Base-by-base conservation (phyloP, 2,113 vertebrate genomes). In the Taurulus bubalis region DNA sequence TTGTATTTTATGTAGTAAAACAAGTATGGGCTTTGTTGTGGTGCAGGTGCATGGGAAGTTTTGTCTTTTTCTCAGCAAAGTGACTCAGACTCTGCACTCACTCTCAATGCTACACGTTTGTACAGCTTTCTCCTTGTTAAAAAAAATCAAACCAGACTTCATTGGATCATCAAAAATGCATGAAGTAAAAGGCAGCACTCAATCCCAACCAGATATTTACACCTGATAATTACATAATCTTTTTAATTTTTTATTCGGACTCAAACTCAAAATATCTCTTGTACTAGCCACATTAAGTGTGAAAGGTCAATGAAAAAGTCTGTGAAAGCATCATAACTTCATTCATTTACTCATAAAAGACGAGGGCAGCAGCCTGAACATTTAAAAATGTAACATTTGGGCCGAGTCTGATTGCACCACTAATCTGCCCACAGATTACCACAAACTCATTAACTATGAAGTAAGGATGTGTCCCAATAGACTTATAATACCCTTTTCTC, bases 401-500 rank as follows among this genome's bases (percentile, higher is more conserved):
- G 36, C 55, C 32, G 65, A 79, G 49, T 85, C 73, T 91, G 88
- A 83, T 91, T 88, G 84, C 84, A 77, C 11, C 87, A 85, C 91
- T 90, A 92, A 93, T 89, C 91, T 90, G 59, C 26, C 32, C 73
- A 65, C 82, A 90, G 91, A 92, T 92, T 92, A 89, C 58, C 79
- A 81, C 71, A 87, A 87, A 89, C 77, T 89, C 89, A 92, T 92
- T 87, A 92, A 90, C 81, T 74, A 83, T 86, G 66, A 56, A 87
- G 77, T 85, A 88, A 79, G 79, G 68, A 83, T 60, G 70, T 89
- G 87, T 89, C 89, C 83, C 87, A 85, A 42, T 72, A 42, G 85
- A 81, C 47, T 75, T 76, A 58, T 87, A 85, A 86, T 79, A 89
- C 74, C 80, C 69, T 79, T 82, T 89, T 76, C 79, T 76, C 58